Evolutionary conservation across 2,888 invertebrate species (phyloP).

Genomic region (Drepanosiphum platanoidis): DNA sequence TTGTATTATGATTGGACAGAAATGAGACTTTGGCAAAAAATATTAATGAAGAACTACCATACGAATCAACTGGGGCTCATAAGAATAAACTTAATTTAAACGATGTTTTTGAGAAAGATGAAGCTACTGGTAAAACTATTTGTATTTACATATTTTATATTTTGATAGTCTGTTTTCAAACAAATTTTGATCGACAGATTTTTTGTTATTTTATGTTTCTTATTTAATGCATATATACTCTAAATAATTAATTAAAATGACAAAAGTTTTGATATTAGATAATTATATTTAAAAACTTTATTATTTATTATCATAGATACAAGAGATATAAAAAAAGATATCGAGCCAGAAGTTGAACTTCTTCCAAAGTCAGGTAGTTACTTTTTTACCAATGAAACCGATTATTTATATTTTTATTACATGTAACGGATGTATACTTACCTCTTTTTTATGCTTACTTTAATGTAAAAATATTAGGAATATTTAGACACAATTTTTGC

Average conservation of each 20-base stretch:
- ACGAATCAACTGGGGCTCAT: slow-evolving; percentile 54
- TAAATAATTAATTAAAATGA: not conserved
- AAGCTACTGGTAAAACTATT: slow-evolving; percentile 12
- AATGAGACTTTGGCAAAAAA: slow-evolving; percentile 4
- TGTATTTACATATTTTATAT: not conserved
- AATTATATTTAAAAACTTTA: not conserved
- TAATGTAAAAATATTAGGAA: not conserved
- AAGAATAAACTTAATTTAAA: slow-evolving; percentile 37
- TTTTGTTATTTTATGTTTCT: not conserved
- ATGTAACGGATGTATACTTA: too few relatives aligned
- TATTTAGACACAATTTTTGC: not conserved
- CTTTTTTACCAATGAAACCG: too few relatives aligned
- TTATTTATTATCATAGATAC: slow-evolving; percentile 15
- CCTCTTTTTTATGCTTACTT: not conserved
- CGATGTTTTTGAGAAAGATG: slow-evolving; percentile 36
- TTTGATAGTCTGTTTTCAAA: not conserved
- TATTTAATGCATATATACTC: not conserved
- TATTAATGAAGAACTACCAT: slow-evolving; percentile 37
- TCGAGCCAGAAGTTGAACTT: slow-evolving; percentile 18
- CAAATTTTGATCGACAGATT: not conserved
- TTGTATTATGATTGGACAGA: slow-evolving; percentile 3
- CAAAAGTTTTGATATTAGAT: too few relatives aligned
- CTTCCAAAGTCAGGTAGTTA: slow-evolving; percentile 41
- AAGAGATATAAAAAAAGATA: slow-evolving; percentile 7
- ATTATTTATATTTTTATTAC: too few relatives aligned